Conservation (phyloP, 2,113 vertebrate species). For the Leucopternis melanops region DNA sequence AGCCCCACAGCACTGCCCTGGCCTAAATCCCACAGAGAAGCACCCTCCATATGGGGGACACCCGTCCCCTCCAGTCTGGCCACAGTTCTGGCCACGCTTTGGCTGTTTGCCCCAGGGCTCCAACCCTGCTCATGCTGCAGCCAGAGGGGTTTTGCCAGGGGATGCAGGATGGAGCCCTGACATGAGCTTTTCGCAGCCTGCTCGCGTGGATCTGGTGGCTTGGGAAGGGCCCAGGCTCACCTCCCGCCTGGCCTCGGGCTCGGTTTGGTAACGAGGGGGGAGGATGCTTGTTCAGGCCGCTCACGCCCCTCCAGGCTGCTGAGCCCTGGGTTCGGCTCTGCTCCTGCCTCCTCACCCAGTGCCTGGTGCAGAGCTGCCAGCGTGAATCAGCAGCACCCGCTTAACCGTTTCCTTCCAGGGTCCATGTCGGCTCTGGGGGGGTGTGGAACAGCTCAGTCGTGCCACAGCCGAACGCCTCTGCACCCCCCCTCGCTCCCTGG, state of each 20-base stretch:
- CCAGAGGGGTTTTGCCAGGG: not conserved
- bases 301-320: not conserved
- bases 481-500: too few relatives aligned
- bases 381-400: constrained; percentile 34
- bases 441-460: accelerated
- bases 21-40: not conserved
- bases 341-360: not conserved
- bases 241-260: not conserved
- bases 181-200: not conserved
- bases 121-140: not conserved
- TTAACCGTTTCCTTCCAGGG: not conserved
- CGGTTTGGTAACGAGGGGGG: not conserved
- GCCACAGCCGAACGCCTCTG: not conserved
- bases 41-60: accelerated
- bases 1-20: not conserved
- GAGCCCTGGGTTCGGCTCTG: not conserved
- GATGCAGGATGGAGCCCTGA: not conserved
- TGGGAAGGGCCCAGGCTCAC: not conserved
- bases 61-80: not conserved
- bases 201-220: accelerated
- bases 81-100: not conserved
- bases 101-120: not conserved
- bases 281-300: not conserved
- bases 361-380: not conserved
- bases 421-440: not conserved